These are phyloP conservation scores for Crotalus viridis DNA, from an alignment of 2,113 vertebrate species.

Conservation along the genomic window DNA sequence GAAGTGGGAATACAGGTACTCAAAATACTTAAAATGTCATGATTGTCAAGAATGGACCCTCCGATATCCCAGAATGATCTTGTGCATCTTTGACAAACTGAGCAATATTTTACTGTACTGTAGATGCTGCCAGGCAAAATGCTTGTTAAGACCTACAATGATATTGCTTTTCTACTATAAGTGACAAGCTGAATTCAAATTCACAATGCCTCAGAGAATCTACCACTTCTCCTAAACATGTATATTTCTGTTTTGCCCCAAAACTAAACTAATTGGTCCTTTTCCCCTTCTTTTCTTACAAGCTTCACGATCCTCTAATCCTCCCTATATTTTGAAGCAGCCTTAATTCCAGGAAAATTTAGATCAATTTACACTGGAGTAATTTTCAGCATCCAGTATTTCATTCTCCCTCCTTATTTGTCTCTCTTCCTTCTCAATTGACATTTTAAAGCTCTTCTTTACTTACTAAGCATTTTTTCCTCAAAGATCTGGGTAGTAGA, in stretches of 20 bases:
- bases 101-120: not conserved
- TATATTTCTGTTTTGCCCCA: not conserved
- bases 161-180: not conserved
- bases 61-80: not conserved
- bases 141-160: not conserved
- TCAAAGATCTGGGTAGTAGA: not conserved
- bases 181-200: not conserved
- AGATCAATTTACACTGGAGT: not conserved
- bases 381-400: not conserved
- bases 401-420: not conserved
- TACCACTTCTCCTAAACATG: not conserved
- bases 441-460: not conserved
- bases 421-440: not conserved
- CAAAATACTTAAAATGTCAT: not conserved
- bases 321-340: not conserved
- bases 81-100: not conserved
- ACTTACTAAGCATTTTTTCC: not conserved
- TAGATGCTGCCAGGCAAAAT: not conserved
- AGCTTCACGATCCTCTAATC: too few species aligned
- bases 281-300: not conserved
- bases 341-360: not conserved
- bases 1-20: not conserved
- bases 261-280: not conserved
- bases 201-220: not conserved
- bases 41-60: not conserved